These are phyloP conservation scores for Rhopalosiphum maidis DNA, from an alignment of 1,140 invertebrate genomes.

Conservation along the genomic window DNA sequence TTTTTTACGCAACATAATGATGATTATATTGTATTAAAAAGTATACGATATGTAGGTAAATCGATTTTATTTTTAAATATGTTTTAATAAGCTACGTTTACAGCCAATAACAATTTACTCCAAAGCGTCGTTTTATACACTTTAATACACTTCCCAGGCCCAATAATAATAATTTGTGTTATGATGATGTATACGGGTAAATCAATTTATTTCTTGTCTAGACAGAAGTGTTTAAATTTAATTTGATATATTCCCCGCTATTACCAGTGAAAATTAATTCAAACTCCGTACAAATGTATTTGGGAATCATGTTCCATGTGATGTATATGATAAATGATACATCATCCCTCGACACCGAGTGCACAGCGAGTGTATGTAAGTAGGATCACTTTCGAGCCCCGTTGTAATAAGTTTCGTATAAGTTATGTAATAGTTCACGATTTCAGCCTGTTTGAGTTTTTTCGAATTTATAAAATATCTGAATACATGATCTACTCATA, in stretches of 20 bases:
- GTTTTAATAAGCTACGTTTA: background rate
- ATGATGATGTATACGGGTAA: background rate
- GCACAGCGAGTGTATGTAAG: background rate
- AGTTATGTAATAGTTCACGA: background rate
- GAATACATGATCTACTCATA: background rate
- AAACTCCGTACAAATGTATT: background rate
- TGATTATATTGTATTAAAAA: background rate
- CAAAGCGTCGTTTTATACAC: background rate
- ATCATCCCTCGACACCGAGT: background rate
- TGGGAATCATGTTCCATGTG: background rate
- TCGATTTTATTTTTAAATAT: background rate
- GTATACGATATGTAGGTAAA: background rate
- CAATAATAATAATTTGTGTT: background rate
- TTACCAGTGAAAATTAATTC: background rate
- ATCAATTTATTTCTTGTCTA: background rate
- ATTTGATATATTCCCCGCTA: background rate
- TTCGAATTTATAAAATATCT: conserved; percentile 15
- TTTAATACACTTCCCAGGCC: background rate
- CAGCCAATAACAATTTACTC: background rate
- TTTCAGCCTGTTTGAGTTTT: background rate
- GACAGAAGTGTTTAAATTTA: background rate
- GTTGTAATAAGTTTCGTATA: background rate
- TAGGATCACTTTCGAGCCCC: background rate
- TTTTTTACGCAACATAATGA: background rate
- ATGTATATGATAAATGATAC: background rate